Conservation (phyloP, 2,113 vertebrate genomes). For the Perccottus glenii region DNA sequence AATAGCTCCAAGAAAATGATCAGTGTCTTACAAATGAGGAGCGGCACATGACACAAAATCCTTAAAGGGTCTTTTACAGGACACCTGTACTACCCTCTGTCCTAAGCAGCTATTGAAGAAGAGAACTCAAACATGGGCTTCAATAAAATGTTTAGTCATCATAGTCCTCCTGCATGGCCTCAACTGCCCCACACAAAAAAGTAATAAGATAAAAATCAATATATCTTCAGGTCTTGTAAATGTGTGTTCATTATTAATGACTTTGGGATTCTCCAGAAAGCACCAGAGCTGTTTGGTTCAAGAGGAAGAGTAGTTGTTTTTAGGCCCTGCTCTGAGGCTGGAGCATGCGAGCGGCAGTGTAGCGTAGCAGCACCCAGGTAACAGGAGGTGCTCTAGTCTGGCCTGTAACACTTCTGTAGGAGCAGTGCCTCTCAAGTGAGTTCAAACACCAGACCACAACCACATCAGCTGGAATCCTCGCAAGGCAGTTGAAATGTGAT, state of each 20-base stretch:
- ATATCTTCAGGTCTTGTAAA: slow-evolving; percentile 40
- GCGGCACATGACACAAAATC: slow-evolving; percentile 15
- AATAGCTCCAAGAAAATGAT: slow-evolving; percentile 14
- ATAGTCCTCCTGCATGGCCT: slow-evolving; percentile 28
- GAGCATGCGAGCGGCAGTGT: slow-evolving; percentile 33
- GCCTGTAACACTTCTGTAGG: slow-evolving; percentile 32
- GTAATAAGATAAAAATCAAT: slow-evolving; percentile 72
- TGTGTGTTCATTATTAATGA: slow-evolving; percentile 70
- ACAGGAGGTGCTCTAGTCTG: slow-evolving; percentile 41
- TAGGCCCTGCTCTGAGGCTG: slow-evolving; percentile 14
- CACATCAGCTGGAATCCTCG: slow-evolving; percentile 60
- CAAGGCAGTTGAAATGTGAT: slow-evolving; percentile 56
- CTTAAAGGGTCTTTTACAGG: slow-evolving; percentile 34
- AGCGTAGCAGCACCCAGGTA: slow-evolving; percentile 48
- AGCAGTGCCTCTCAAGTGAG: slow-evolving; percentile 35
- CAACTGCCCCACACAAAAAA: slow-evolving; percentile 13
- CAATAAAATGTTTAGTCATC: slow-evolving; percentile 47
- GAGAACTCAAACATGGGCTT: slow-evolving; percentile 56
- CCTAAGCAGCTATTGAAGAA: slow-evolving; percentile 38
- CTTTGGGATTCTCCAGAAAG: slow-evolving; percentile 50
- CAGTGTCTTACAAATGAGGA: slow-evolving; percentile 36
- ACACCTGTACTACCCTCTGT: slow-evolving; percentile 34
- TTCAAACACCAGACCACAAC: slow-evolving; percentile 54
- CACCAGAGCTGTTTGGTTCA: slow-evolving; percentile 44
- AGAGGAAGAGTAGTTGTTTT: slow-evolving; percentile 28